These are phyloP conservation scores for Bombus cullumanus DNA, from an alignment of 1,140 invertebrate genomes.

Conservation along the genomic window DNA sequence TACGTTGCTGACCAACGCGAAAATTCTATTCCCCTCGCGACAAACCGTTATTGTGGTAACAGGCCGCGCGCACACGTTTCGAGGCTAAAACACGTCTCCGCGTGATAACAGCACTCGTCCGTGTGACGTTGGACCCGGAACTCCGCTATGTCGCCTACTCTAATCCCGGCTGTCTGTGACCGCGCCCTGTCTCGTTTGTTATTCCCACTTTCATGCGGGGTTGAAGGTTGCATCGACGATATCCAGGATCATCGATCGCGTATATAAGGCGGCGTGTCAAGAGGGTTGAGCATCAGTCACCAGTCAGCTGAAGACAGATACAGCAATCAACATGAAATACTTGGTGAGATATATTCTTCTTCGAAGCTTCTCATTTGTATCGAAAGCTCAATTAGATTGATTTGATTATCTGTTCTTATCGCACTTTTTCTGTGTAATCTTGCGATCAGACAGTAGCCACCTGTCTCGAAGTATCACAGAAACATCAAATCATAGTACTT, in stretches of 20 bases:
- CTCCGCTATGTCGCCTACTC: constrained; percentile 14
- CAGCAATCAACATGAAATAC: constrained; percentile 61
- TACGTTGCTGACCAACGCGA: constrained; percentile 14
- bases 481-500: not conserved
- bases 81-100: constrained; percentile 14
- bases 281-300: constrained; percentile 51
- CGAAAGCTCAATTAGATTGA: not conserved
- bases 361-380: not conserved
- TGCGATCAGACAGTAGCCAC: not conserved
- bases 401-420: not conserved
- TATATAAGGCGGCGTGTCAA: constrained; percentile 40
- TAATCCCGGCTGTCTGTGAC: constrained; percentile 20
- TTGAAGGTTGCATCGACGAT: constrained; percentile 40
- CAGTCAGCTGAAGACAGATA: constrained; percentile 35
- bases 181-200: constrained; percentile 37
- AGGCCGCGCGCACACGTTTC: not conserved
- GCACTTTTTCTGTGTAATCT: not conserved
- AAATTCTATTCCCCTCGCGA: constrained; percentile 14
- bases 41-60: constrained; percentile 38
- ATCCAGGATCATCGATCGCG: constrained; percentile 6
- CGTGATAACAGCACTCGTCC: constrained; percentile 28
- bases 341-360: constrained; percentile 49
- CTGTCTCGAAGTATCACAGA: not conserved
- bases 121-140: constrained; percentile 45
- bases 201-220: constrained; percentile 47